Evolutionary conservation across 2,888 invertebrate genomes (phyloP), one percentile per base, ranked within the genome.

Genomic region (Gnatocerus cornutus): DNA sequence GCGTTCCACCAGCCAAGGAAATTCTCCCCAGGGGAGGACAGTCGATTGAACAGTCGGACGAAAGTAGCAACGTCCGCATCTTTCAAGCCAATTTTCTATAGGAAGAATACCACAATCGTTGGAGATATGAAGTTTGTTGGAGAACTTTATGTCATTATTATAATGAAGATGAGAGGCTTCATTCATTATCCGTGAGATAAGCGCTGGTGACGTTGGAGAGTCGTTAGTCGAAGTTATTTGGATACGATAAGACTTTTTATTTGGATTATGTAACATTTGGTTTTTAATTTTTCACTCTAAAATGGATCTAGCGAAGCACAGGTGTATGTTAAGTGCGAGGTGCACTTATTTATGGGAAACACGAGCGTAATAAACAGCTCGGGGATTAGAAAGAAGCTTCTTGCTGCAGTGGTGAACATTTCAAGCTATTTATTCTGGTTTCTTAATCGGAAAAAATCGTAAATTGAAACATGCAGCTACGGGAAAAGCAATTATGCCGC

Each of bases 21-120:
- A 58, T 41, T 10, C 41, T 21, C 21, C 56, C 37, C 16, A 12
- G 10, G 43, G 43, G 43, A 58, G 29, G 56, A 58, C 56, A 29
- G 27, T 43, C 56, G 56, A 58, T 56, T 41, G 56, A 55, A 56
- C 56, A 12, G 21, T 41, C 33, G n/a, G n/a, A 9, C 13, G 21
- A 21, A 21, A 21, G 46, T 9, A 46, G 46, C 46, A 46, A 16
- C 46, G 46, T 46, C 46, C 16, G 46, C 46, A 46, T 13, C 46
- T 46, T 46, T 46, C 14, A 1, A 9, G 46, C 10, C 48, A 50
- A 50, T 50, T 50, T 50, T 50, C 46, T 16, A 6, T 14, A 8
- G 21, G 21, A 21, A 21, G 21, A 21, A 21, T 21, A 8, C 3
- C 46, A 46, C 46, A 46, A 46, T 50, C 48, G 46, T 21, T 12